Evolutionary conservation across 2,888 invertebrate species (phyloP), one percentile per base, ranked within the genome.

Genomic region (Cheilosia scutellata): DNA sequence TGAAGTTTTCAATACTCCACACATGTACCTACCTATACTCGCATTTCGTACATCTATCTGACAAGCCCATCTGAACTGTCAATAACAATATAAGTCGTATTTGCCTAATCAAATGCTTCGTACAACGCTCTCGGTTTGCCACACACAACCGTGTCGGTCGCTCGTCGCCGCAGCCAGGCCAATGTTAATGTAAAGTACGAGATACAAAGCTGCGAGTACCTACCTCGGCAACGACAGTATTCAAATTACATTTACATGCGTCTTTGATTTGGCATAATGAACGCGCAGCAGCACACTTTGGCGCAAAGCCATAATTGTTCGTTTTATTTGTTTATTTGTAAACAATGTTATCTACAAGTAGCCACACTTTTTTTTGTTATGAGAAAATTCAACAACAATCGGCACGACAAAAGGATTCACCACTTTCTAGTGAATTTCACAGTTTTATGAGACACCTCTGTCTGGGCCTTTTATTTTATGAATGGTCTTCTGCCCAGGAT

Each of bases 11-110:
- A 20, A 20, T 20, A 20, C 20, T 20, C 20, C 20, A 20, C 20
- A 20, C 20, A 20, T 20, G 20, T 20, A 20, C 20, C 20, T 20
- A 20, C 1, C 20, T 20, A 0, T 20, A 20, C 20, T 20, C 29
- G 47, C 40, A 66, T 47, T 55, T 62, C 37, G 11, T 5, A 47
- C 20, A 37, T 55, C 7, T n/a, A 37, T 78, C 53, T 83, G 82
- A 79, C 83, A 79, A 79, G 70, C 75, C 79, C 84, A 79, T 76
- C 84, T 84, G 80, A 80, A 84, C 76, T 75, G 84, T 84, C 84
- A 84, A 84, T 80, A 84, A 75, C 51, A 53, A 71, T 49, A 42
- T 31, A 31, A 20, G 9, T 66, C 37, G 58, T 75, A 80, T 84
- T 84, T 84, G 80, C 71, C 80, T 84, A 80, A 84, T 84, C 80